Evolutionary conservation across 2,113 vertebrate genomes (phyloP).

Genomic region (Lepus americanus): DNA sequence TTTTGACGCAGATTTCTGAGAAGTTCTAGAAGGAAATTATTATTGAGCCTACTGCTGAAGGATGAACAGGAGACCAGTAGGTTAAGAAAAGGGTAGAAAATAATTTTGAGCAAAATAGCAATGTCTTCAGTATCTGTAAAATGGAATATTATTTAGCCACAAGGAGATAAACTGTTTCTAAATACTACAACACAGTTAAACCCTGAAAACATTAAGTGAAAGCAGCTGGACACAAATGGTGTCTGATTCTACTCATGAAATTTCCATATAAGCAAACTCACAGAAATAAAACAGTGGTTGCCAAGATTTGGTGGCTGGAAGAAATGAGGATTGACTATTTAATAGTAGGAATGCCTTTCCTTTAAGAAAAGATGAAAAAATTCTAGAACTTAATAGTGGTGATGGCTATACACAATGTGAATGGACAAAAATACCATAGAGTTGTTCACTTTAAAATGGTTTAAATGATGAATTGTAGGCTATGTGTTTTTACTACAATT

Average conservation of each 20-base stretch:
- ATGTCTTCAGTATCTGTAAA: background rate
- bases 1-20: background rate
- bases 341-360: background rate
- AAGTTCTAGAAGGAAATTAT: background rate
- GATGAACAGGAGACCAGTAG: background rate
- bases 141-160: background rate
- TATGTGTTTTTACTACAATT: background rate
- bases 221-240: background rate
- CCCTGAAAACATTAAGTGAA: conserved; percentile 24
- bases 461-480: background rate
- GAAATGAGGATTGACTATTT: background rate
- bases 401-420: background rate
- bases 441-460: background rate
- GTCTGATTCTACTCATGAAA: background rate
- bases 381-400: background rate
- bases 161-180: background rate
- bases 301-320: background rate
- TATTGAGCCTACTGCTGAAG: background rate
- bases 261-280: background rate
- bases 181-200: background rate
- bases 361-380: background rate
- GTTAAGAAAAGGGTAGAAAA: background rate
- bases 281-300: background rate
- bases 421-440: background rate
- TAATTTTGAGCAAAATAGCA: background rate